phyloP scores from a whole-genome alignment of 1,140 invertebrate species.

The Nasonia longicornis region DNA sequence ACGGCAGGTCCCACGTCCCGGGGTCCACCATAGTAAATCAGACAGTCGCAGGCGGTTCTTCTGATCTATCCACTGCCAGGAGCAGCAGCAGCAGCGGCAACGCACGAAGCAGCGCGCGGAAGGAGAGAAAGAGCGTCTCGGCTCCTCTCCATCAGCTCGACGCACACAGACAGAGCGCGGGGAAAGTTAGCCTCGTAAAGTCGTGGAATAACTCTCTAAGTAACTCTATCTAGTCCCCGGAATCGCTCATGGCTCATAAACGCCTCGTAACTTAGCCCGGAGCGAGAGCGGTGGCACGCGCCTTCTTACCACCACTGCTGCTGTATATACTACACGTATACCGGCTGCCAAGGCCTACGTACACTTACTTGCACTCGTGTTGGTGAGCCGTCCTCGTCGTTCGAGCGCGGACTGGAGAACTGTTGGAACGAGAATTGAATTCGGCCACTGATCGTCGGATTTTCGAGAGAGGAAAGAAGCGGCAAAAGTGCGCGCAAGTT shows the following conservation, averaged over 20 bases:
- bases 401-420: neutral
- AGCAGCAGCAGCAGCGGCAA: conserved; percentile 28
- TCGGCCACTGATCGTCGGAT: neutral
- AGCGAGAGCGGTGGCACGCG: conserved; percentile 58
- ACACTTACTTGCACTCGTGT: too few relatives aligned
- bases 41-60: conserved; percentile 68
- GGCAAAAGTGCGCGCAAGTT: conserved; percentile 16
- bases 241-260: conserved; percentile 68
- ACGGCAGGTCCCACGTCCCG: conserved; percentile 53
- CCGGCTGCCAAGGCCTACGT: too few relatives aligned
- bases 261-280: conserved; percentile 65
- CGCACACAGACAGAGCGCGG: conserved; percentile 20
- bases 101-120: neutral
- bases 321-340: too few relatives aligned
- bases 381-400: neutral
- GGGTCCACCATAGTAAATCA: conserved; percentile 66
- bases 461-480: neutral
- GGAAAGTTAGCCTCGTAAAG: conserved; percentile 54
- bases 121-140: conserved; percentile 48
- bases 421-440: conserved; percentile 12
- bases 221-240: conserved; percentile 62
- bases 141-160: conserved; percentile 11
- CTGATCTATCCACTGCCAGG: conserved; percentile 60
- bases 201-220: conserved; percentile 65
- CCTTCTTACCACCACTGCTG: conserved; percentile 45